Percentiles rank a stretch among this genome's conserved stretches.
Evolutionary conservation across 2,113 vertebrate species (phyloP).

Genomic region (Geococcyx californianus): DNA sequence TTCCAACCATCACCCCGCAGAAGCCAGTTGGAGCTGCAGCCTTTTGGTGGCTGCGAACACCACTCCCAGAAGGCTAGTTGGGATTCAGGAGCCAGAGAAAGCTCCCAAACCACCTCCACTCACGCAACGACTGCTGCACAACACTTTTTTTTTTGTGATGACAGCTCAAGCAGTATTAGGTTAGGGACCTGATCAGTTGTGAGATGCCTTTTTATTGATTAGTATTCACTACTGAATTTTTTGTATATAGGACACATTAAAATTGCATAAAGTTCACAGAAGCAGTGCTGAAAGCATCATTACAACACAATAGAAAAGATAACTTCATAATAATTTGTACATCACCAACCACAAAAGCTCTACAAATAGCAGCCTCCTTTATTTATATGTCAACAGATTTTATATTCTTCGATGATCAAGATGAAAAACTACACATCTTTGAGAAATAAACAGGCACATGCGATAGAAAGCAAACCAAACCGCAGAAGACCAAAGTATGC

Average conservation of each 20-base stretch:
- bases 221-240: too few species aligned
- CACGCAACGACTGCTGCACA: too few species aligned
- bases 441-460: background rate
- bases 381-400: slow-evolving; percentile 53
- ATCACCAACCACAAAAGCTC: slow-evolving; percentile 1
- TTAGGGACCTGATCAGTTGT: too few species aligned
- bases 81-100: too few species aligned
- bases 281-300: background rate
- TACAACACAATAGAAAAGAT: background rate
- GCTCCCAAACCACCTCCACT: background rate
- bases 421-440: slow-evolving; percentile 6
- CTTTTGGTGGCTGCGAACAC: too few species aligned
- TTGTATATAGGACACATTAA: background rate
- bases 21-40: too few species aligned
- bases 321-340: background rate
- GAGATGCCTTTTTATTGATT: too few species aligned
- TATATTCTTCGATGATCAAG: slow-evolving; percentile 26
- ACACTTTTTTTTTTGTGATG: too few species aligned
- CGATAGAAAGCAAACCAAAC: slow-evolving; percentile 40
- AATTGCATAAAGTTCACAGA: background rate
- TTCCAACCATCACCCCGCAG: too few species aligned
- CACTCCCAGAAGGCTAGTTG: too few species aligned
- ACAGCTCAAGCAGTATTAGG: too few species aligned
- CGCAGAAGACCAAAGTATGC: background rate
- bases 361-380: background rate